Evolutionary conservation across 1,140 invertebrate species (phyloP), one percentile per base, ranked within the genome.

Genomic region (Anagrus nilaparvatae): DNA sequence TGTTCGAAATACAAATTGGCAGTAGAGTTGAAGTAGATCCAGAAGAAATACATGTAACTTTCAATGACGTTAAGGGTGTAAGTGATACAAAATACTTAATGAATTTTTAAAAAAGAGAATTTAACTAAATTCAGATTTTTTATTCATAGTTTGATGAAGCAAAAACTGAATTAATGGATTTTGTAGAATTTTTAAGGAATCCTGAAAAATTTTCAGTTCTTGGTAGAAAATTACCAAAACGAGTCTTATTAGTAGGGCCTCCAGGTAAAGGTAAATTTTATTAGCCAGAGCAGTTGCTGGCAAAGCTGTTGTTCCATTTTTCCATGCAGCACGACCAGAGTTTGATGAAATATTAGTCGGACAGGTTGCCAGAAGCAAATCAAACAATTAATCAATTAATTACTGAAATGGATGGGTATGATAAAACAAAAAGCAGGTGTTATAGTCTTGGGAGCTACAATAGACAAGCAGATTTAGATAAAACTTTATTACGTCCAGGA

Each of bases 341-440:
- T 99, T 99, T 71, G 96, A 99, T 67, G 96, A 99, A 71, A 83
- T 99, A 37, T 76, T 99, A 33, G 97, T 99, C 29, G 97, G 96
- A 1, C 92, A 96, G 66, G 97, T 96, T 6, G 94, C 96, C 12
- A 70, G 91, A 49, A 69, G 95, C 95, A 10, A 99, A 99, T 74
- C 91, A 99, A 74, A 99, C 96, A 0, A 96, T 99, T 30, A 99
- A 99, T 72, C 96, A 99, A 58, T 73, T 99, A 17, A 73, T 98
- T 1, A 87, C 91, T 23, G 95, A 98, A 72, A 98, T 99, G 94
- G 95, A 99, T 67, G 95, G 95, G 73, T 79, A 63, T 59, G 51
- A 21, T 30, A 32, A 29, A n/a, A 59, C 86, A 93, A 60, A 97
- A 95, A 67, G 89, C 96, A 64, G 93, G 94, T 5, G 88, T 99